Conservation (phyloP, 2,888 invertebrate genomes). For the Boloria selene region DNA sequence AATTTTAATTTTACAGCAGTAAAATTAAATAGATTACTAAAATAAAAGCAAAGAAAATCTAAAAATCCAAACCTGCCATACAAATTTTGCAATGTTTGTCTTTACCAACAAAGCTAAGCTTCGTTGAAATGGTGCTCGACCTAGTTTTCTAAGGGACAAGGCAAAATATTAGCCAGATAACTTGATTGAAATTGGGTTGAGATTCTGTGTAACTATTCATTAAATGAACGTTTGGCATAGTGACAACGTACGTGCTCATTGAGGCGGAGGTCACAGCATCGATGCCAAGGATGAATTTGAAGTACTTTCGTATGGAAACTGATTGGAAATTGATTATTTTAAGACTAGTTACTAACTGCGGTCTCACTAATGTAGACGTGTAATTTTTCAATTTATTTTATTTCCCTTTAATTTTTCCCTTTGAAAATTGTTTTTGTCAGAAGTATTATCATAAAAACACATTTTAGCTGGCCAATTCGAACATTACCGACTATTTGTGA, state of each 20-base stretch:
- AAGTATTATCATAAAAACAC: no score
- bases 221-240: constrained; percentile 8
- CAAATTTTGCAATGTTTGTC: constrained; percentile 6
- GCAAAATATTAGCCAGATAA: constrained; percentile 27
- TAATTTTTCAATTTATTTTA: no score
- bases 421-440: no score
- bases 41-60: no score
- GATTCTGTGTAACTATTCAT: constrained; percentile 17
- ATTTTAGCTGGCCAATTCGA: no score
- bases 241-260: constrained; percentile 1
- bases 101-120: constrained; percentile 7
- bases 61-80: no score
- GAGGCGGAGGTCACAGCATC: neutral
- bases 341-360: no score
- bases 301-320: neutral
- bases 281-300: neutral
- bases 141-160: constrained; percentile 32
- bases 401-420: no score
- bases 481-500: no score
- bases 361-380: no score
- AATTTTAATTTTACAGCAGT: no score
- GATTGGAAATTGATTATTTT: neutral
- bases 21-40: no score
- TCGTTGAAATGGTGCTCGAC: constrained; percentile 29
- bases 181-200: constrained; percentile 14